Base-by-base conservation (phyloP, 2,113 vertebrate genomes). In the Papio anubis region DNA sequence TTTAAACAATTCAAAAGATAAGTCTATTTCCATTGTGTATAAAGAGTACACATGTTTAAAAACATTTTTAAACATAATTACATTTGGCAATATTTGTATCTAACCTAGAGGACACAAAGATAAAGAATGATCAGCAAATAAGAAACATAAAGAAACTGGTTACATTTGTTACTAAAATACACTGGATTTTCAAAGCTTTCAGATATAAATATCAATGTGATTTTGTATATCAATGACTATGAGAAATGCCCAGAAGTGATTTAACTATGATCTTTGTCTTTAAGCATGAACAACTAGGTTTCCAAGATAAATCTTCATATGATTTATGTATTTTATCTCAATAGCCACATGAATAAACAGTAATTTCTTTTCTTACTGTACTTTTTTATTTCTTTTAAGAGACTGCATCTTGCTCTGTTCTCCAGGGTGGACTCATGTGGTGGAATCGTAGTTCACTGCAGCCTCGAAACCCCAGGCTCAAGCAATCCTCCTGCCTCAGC, bases 261-360 rank as follows among this genome's bases (percentile, higher is more conserved):
- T 80, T 45, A 90, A 17, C 45, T 88, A 17, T 32, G 70, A 82
- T 50, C 43, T 90, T 80, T 70, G 23, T 10, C 13, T 18, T 18
- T 45, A 83, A 30, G 50, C 4, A 81, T 66, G 13, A 86, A 75
- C 14, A 94, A 75, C 11, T 57, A 66, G 70, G 1, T 43, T 81
- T 70, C 30, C 84, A 85, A 91, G 23, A 80, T 52, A 84, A 76
- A 88, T 94, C 90, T 83, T 90, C 10, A 57, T 90, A 43, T 52
- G 7, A 82, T 90, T 92, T 76, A 76, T 52, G 1, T 72, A 18
- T 48, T 48, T 72, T 86, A 73, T 20, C 7, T 94, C 43, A 55
- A 55, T 23, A 82, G 17, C 27, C 18, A 80, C 8, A 64, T 27
- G 11, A 94, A n/a, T 52, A 83, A 78, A 95, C 4, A 86, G 59